Evolutionary conservation across 92 coral and sea anemone species (phyloP).

Genomic region (Porites rus): DNA sequence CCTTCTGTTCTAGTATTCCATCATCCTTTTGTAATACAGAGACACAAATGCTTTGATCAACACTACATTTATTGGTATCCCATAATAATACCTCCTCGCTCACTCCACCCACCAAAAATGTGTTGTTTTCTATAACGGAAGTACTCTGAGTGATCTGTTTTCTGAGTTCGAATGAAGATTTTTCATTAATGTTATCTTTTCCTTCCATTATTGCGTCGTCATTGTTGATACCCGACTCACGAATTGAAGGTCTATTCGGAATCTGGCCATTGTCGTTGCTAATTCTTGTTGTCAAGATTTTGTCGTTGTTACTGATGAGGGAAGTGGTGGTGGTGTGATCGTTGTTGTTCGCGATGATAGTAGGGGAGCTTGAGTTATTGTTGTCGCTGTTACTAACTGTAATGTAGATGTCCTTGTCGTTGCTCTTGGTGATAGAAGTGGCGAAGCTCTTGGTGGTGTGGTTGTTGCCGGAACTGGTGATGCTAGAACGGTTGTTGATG

Average conservation of each 20-base stretch:
- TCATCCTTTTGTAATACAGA: background rate
- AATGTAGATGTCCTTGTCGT: too few species aligned
- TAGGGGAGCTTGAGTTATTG: too few species aligned
- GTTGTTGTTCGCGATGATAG: too few species aligned
- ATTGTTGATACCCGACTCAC: background rate
- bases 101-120: background rate
- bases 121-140: background rate
- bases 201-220: background rate
- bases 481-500: too few species aligned
- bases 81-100: background rate
- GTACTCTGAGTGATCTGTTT: too few species aligned
- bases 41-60: background rate
- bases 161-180: background rate
- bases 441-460: too few species aligned
- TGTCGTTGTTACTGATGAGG: background rate
- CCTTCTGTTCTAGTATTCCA: background rate
- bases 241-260: too few species aligned
- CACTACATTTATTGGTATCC: background rate
- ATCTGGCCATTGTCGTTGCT: background rate
- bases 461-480: too few species aligned
- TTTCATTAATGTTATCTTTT: background rate
- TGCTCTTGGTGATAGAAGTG: too few species aligned
- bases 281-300: background rate
- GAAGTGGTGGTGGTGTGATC: too few species aligned
- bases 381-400: too few species aligned